A percentile compares a stretch with the other conserved stretches of the same genome.
phyloP scores from a whole-genome alignment of 2,113 vertebrate genomes.

The Platichthys flesus region DNA sequence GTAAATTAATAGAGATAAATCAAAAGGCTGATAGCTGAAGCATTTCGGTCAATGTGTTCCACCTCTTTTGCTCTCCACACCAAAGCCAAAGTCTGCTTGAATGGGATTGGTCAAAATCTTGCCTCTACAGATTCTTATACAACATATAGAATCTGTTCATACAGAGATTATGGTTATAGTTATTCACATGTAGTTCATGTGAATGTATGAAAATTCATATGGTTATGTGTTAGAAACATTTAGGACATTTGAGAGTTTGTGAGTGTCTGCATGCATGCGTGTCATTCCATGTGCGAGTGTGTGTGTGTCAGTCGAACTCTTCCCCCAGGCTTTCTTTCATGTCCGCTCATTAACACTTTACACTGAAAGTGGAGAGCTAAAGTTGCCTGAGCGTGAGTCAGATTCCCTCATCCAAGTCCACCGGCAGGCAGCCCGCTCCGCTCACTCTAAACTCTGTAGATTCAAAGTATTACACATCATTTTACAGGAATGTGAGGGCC shows the following conservation, averaged over 20 bases:
- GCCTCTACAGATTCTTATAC: no score
- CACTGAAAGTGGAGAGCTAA: slow-evolving; percentile 32
- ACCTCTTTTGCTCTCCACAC: no score
- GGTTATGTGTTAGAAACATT: no score
- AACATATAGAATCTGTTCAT: no score
- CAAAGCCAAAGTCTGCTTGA: no score
- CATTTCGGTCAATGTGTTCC: no score
- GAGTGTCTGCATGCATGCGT: not conserved
- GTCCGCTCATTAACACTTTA: slow-evolving; percentile 37
- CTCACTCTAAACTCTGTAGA: slow-evolving; percentile 60
- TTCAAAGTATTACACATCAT: slow-evolving; percentile 66
- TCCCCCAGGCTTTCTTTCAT: slow-evolving; percentile 31
- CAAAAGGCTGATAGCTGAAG: no score
- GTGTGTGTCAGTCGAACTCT: slow-evolving; percentile 6
- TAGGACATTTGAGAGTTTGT: not conserved
- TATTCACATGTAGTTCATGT: no score
- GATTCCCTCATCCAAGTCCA: slow-evolving; percentile 27
- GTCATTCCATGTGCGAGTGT: not conserved
- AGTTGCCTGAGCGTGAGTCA: slow-evolving; percentile 47
- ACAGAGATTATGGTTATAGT: no score
- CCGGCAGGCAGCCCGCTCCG: slow-evolving; percentile 45
- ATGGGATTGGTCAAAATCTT: no score
- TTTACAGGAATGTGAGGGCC: slow-evolving; percentile 58
- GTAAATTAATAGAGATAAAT: no score
- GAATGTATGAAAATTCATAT: no score